phyloP scores from a whole-genome alignment of 1,140 invertebrate species.

The Drosophila repletoides region DNA sequence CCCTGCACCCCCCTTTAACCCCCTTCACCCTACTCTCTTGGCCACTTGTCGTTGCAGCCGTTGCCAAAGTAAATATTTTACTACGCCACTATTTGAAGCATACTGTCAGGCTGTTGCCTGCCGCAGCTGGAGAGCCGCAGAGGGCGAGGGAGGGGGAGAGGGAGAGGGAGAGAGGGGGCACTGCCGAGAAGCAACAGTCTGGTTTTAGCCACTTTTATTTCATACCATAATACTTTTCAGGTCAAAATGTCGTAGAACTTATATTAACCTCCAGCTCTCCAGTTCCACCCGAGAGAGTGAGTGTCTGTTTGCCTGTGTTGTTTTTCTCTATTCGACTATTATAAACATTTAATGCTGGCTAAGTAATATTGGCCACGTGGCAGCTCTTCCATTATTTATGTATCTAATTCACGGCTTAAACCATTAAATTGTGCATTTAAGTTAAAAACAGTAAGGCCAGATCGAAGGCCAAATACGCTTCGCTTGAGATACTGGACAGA shows the following conservation, averaged over 20 bases:
- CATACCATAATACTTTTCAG: constrained; percentile 75
- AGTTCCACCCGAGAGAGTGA: too few relatives aligned
- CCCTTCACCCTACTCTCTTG: background rate
- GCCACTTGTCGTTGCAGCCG: constrained; percentile 58
- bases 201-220: constrained; percentile 75
- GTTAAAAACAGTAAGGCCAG: too few relatives aligned
- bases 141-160: background rate
- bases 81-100: constrained; percentile 76
- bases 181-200: constrained; percentile 56
- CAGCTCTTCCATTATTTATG: constrained; percentile 18
- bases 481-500: too few relatives aligned
- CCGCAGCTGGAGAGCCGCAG: constrained; percentile 62
- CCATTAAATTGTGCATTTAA: too few relatives aligned
- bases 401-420: constrained; percentile 6
- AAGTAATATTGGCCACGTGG: constrained; percentile 45
- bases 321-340: background rate
- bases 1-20: too few relatives aligned
- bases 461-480: too few relatives aligned
- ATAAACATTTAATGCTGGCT: constrained; percentile 63
- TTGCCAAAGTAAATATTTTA: constrained; percentile 76
- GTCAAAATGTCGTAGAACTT: constrained; percentile 79
- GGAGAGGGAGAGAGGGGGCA: constrained; percentile 5
- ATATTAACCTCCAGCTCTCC: constrained; percentile 69
- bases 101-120: constrained; percentile 56
- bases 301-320: constrained; percentile 24